phyloP scores from a whole-genome alignment of 2,113 vertebrate genomes.

The Guaruba guarouba region DNA sequence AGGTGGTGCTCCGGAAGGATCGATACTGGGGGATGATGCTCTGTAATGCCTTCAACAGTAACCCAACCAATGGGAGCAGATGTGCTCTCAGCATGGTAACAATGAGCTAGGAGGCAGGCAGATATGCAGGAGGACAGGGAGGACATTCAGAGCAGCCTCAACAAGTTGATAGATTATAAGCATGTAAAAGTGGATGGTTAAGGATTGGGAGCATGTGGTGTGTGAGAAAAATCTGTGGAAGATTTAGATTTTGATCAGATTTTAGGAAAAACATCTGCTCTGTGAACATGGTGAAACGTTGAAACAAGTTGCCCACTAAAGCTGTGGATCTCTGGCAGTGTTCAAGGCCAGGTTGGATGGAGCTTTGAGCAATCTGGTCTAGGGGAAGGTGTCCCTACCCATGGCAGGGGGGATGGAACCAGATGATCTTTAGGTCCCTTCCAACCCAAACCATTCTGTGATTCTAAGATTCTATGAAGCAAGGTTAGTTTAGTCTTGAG shows the following conservation, averaged over 20 bases:
- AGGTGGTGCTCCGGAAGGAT: neutral
- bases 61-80: neutral
- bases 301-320: neutral
- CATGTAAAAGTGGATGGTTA: neutral
- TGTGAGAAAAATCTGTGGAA: neutral
- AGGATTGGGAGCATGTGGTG: accelerated
- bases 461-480: neutral
- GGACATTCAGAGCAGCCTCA: neutral
- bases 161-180: neutral
- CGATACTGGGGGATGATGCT: accelerated
- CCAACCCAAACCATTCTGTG: neutral
- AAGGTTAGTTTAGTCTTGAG: neutral
- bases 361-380: neutral
- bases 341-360: neutral
- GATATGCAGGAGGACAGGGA: neutral
- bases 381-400: neutral
- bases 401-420: neutral
- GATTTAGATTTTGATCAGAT: neutral
- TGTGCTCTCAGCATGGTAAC: neutral
- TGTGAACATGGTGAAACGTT: neutral
- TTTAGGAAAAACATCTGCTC: neutral
- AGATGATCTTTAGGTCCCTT: neutral
- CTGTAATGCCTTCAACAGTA: neutral
- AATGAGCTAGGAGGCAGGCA: neutral
- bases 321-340: neutral